Conservation (phyloP, 2,113 vertebrate genomes). For the Passer montanus region DNA sequence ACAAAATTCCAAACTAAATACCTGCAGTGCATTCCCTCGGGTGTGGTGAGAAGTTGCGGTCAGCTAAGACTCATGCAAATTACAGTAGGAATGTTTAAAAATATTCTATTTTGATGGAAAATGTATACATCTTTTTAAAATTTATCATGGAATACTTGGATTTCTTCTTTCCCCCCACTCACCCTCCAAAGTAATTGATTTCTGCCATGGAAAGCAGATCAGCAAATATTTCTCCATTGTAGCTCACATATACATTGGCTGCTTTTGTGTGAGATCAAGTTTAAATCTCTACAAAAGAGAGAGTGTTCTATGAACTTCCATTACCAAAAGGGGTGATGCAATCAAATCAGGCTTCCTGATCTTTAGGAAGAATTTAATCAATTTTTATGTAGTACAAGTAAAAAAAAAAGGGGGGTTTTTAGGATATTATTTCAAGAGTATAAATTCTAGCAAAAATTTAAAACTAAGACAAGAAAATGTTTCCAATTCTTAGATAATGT, state of each 20-base stretch:
- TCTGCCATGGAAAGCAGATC: background rate
- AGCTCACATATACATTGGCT: background rate
- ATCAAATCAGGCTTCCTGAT: background rate
- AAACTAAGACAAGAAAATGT: background rate
- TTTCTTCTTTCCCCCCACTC: background rate
- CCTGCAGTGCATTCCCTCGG: background rate
- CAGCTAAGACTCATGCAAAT: background rate
- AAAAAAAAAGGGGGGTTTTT: background rate
- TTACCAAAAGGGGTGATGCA: background rate
- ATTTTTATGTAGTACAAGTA: background rate
- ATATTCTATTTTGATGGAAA: background rate
- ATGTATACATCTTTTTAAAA: background rate
- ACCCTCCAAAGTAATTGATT: background rate
- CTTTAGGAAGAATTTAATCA: background rate
- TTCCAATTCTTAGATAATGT: background rate
- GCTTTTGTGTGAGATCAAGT: background rate
- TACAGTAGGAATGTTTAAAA: background rate
- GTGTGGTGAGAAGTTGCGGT: fast-evolving
- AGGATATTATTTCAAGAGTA: background rate
- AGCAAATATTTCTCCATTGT: background rate
- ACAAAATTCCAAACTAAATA: background rate
- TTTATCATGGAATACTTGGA: background rate
- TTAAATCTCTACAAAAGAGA: background rate
- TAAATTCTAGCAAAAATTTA: background rate
- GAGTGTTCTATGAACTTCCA: background rate